A percentile compares a stretch with the other conserved stretches of the same genome.
phyloP scores from a whole-genome alignment of 2,113 vertebrate genomes.

The Erinaceus europaeus region DNA sequence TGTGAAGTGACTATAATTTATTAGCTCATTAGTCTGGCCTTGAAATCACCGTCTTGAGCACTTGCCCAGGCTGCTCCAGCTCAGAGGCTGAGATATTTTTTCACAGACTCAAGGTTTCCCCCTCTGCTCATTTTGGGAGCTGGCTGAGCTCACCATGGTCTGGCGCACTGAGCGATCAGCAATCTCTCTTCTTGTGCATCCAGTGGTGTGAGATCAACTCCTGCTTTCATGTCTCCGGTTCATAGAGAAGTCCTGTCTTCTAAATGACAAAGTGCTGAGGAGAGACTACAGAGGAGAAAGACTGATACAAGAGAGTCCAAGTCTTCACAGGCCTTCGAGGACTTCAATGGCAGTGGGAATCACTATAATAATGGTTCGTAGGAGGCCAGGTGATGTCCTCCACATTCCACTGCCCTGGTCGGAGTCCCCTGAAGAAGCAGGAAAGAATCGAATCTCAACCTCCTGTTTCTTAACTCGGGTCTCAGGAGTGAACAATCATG shows the following conservation, averaged over 20 bases:
- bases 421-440: background rate
- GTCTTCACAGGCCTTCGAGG: background rate
- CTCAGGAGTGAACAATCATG: background rate
- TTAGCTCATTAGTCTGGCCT: constrained; percentile 72
- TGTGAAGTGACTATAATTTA: constrained; percentile 74
- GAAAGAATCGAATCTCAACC: background rate
- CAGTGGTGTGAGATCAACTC: background rate
- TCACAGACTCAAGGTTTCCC: constrained; percentile 26
- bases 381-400: background rate
- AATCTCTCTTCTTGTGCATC: background rate
- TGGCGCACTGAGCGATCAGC: background rate
- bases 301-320: too few species aligned
- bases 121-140: background rate
- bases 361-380: background rate
- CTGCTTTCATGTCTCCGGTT: background rate
- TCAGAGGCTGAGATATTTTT: constrained; percentile 23
- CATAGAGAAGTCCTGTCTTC: background rate
- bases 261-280: background rate
- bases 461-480: background rate
- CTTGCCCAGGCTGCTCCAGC: constrained; percentile 35
- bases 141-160: background rate
- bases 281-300: background rate
- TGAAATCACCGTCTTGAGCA: constrained; percentile 58
- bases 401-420: background rate
- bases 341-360: background rate